These are phyloP conservation scores for Lordiphosa andalusiaca DNA, from an alignment of 2,888 invertebrate species.

Conservation along the genomic window DNA sequence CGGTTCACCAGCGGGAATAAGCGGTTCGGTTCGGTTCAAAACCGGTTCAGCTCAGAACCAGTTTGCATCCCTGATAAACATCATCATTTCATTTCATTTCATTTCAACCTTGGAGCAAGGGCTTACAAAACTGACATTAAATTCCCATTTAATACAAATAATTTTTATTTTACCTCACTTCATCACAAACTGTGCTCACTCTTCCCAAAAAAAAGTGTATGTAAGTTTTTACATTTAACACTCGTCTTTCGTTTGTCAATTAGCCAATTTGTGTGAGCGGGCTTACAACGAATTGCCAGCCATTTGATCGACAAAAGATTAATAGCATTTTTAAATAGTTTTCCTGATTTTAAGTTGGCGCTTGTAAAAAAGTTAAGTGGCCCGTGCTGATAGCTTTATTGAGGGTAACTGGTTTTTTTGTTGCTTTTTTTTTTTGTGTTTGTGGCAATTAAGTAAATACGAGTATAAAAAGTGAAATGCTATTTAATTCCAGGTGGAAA, in stretches of 20 bases:
- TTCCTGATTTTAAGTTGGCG: constrained; percentile 14
- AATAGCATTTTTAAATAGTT: constrained; percentile 60
- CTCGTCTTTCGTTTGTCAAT: constrained; percentile 36
- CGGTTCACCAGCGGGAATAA: too few species aligned
- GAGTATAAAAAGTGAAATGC: too few species aligned
- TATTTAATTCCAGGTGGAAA: too few species aligned
- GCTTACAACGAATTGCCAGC: constrained; percentile 9
- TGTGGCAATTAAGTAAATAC: constrained; percentile 9
- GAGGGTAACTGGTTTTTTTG: constrained; percentile 1
- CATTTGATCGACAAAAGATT: constrained; percentile 55
- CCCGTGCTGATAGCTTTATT: constrained; percentile 45
- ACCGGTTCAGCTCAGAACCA: too few species aligned
- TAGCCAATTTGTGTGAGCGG: constrained; percentile 40
- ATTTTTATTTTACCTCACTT: too few species aligned
- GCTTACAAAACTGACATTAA: too few species aligned
- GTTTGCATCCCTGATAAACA: too few species aligned
- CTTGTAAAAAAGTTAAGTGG: constrained; percentile 22
- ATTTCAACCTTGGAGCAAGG: too few species aligned
- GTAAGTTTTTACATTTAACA: constrained; percentile 8
- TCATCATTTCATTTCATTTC: too few species aligned
- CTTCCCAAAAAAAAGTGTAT: neutral
- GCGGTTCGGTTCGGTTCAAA: too few species aligned
- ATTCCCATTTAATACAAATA: too few species aligned
- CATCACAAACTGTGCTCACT: too few species aligned
- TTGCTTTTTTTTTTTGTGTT: neutral